Conservation (phyloP, 2,113 vertebrate species). For the Phylloscopus trochiloides region DNA sequence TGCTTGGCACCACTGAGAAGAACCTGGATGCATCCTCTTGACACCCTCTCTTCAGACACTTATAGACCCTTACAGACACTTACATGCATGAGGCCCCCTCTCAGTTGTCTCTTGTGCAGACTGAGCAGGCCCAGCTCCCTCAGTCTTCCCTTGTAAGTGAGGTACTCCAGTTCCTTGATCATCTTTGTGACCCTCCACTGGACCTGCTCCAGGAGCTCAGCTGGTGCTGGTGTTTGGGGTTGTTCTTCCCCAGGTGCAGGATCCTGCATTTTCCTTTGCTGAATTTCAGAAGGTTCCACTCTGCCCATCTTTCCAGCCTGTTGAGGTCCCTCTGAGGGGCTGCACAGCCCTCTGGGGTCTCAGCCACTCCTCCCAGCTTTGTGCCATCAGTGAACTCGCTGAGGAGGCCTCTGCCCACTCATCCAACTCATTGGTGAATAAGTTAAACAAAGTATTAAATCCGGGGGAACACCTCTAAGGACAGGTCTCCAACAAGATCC, state of each 20-base stretch:
- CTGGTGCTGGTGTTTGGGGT: rapidly evolving
- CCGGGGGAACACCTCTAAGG: neutral
- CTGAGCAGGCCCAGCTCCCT: neutral
- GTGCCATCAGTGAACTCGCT: neutral
- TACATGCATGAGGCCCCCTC: neutral
- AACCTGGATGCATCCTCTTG: neutral
- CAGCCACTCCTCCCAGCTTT: neutral
- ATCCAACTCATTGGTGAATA: neutral
- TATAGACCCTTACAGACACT: neutral
- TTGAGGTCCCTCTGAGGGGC: rapidly evolving
- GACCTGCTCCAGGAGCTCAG: neutral
- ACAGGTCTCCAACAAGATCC: neutral
- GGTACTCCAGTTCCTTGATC: neutral
- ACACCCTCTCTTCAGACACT: neutral
- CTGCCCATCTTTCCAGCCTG: neutral
- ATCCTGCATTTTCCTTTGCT: neutral
- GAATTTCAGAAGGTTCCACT: rapidly evolving
- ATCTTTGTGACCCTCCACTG: rapidly evolving
- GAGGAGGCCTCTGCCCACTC: rapidly evolving
- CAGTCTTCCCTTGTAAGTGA: neutral
- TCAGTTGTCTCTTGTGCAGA: neutral
- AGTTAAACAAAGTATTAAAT: neutral
- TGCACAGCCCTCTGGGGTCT: neutral
- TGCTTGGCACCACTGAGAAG: rapidly evolving
- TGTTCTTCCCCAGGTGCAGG: neutral